Evolutionary conservation across 1,140 invertebrate species (phyloP), one percentile per base, ranked within the genome.

Genomic region (Cydia strobilella): DNA sequence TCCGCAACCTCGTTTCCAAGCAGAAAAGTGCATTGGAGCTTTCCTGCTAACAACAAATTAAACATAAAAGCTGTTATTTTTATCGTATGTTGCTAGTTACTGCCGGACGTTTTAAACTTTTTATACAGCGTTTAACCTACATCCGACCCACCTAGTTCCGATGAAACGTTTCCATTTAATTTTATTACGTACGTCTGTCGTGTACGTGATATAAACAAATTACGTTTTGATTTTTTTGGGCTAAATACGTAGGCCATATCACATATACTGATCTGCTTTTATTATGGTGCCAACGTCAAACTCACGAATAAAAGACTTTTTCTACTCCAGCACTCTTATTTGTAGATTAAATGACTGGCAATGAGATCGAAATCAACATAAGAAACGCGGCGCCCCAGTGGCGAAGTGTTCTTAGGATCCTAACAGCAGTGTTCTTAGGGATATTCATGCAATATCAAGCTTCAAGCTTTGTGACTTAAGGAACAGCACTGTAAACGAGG

Each of bases 81-180:
- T 69, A 69, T 69, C 65, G 65, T 69, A 18, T 39, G 31, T 69
- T 42, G 65, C 31, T 69, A 69, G 27, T 35, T 42, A 35, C 65
- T 35, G 65, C 27, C 27, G 65, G 65, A 39, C 18, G 65, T 35
- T 69, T 69, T 69, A 39, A 69, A 69, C 65, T 69, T 66, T 66
- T 66, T 66, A 69, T 69, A 69, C 65, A 12, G 7, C 65, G 65
- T 35, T 35, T 69, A 42, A 35, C 65, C 65, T 35, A 69, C 65
- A 18, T 69, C 65, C 65, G 27, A 69, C n/a, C 31, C 65, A 69
- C 65, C 65, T 35, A 69, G 65, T 69, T 69, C 65, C 65, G 63
- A 31, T 69, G 27, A 18, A 69, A 35, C 65, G 27, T 69, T 69
- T 69, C 65, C 31, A 69, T 35, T 69, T 66, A 66, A 25, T 18